Conservation (phyloP, 2,113 vertebrate genomes). For the Calyptommatus sinebrachiatus region DNA sequence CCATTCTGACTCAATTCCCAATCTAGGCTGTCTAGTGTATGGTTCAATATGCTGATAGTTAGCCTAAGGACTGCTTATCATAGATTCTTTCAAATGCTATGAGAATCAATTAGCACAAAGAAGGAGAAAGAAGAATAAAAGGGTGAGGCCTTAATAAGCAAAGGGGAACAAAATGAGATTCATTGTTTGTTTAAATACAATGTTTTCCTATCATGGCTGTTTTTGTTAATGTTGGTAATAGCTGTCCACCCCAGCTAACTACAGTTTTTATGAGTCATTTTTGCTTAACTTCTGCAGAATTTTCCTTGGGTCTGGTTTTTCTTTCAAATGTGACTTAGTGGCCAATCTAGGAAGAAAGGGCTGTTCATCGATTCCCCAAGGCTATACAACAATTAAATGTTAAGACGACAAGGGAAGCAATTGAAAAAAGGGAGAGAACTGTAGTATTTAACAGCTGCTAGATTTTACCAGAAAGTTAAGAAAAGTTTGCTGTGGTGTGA, state of each 20-base stretch:
- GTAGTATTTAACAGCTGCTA: conserved; percentile 40
- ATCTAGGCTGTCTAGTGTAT: conserved; percentile 51
- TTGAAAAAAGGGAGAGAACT: conserved; percentile 14
- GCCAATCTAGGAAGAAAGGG: conserved; percentile 12
- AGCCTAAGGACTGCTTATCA: conserved; percentile 61
- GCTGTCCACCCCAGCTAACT: not conserved
- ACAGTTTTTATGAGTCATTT: conserved; percentile 15
- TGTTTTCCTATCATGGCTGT: conserved; percentile 34
- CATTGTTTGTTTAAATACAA: conserved; percentile 42
- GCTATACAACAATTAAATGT: conserved; percentile 39
- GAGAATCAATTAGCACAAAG: conserved; percentile 55
- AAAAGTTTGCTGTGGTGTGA: conserved; percentile 49
- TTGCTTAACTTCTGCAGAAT: conserved; percentile 39
- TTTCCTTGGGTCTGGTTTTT: conserved; percentile 35
- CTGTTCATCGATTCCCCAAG: conserved; percentile 22
- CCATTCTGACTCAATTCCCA: conserved; percentile 61
- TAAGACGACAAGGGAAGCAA: conserved; percentile 33
- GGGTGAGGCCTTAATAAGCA: conserved; percentile 43
- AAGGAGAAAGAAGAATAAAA: conserved; percentile 51
- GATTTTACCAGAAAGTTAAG: conserved; percentile 46
- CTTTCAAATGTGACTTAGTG: conserved; percentile 47
- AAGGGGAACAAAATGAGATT: conserved; percentile 44
- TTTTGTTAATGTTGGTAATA: conserved; percentile 27
- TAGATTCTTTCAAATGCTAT: conserved; percentile 62
- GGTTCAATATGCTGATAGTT: conserved; percentile 61